Percentiles rank a stretch among this genome's conserved stretches.
Evolutionary conservation across 2,888 invertebrate species (phyloP).

Genomic region (Melipona beecheii): DNA sequence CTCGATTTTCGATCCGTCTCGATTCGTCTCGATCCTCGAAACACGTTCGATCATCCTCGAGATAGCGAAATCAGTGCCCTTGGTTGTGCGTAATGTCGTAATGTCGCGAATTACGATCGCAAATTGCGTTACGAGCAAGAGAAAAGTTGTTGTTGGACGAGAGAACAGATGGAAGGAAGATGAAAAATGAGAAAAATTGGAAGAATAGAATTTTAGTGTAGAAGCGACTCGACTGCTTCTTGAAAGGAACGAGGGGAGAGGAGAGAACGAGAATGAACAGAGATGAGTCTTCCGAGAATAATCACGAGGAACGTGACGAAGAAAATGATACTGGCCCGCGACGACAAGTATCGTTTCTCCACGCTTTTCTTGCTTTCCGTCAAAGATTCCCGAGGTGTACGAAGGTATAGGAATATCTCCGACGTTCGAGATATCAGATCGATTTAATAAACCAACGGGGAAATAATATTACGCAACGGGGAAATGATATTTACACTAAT

Average conservation of each 20-base stretch:
- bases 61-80: no score
- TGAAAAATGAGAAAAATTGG: neutral
- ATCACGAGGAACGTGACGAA: constrained; percentile 27
- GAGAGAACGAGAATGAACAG: neutral
- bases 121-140: no score
- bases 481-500: no score
- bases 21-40: no score
- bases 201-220: neutral
- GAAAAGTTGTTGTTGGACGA: neutral
- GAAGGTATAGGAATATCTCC: neutral
- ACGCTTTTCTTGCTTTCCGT: neutral
- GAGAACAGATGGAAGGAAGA: neutral
- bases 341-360: neutral
- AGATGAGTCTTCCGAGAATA: neutral
- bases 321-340: constrained; percentile 29
- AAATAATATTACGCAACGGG: no score
- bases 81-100: no score
- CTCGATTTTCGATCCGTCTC: neutral
- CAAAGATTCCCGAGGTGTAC: neutral
- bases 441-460: no score
- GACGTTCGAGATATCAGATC: no score
- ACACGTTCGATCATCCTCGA: no score
- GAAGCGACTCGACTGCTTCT: no score
- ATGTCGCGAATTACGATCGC: no score
- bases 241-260: no score